Conservation (phyloP, 2,888 invertebrate species). For the Diabrotica balteata region DNA sequence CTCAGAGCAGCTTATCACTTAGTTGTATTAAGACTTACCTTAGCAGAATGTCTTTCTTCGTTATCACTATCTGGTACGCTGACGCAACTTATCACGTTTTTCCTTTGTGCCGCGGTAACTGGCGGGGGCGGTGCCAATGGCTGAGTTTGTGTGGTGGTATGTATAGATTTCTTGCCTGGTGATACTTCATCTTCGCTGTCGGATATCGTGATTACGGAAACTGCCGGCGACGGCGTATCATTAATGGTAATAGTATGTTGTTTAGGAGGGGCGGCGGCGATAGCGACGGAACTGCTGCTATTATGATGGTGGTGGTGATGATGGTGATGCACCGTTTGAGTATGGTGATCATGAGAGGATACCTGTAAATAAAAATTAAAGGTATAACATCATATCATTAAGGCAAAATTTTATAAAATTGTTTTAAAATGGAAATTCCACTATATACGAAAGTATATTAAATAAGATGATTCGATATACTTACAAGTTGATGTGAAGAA, state of each 20-base stretch:
- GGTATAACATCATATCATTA: too few species aligned
- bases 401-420: too few species aligned
- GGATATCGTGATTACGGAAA: constrained; percentile 93
- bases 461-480: constrained; percentile 6
- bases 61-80: constrained; percentile 79
- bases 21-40: constrained; percentile 45
- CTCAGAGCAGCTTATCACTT: too few species aligned
- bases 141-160: constrained; percentile 37
- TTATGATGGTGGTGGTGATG: constrained; percentile 57
- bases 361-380: constrained; percentile 33
- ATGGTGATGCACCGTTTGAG: constrained; percentile 47
- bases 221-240: constrained; percentile 94
- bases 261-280: constrained; percentile 54
- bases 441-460: not conserved
- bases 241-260: constrained; percentile 93
- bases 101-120: constrained; percentile 58
- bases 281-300: constrained; percentile 37
- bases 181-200: constrained; percentile 89
- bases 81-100: constrained; percentile 81
- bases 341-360: constrained; percentile 46
- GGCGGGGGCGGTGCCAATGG: constrained; percentile 43
- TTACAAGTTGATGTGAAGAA: constrained; percentile 52
- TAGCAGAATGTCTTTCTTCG: constrained; percentile 68
- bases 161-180: constrained; percentile 57
- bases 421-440: not conserved